Evolutionary conservation across 2,113 vertebrate species (phyloP), one percentile per base, ranked within the genome.

Genomic region (Sphyrna mokarran): DNA sequence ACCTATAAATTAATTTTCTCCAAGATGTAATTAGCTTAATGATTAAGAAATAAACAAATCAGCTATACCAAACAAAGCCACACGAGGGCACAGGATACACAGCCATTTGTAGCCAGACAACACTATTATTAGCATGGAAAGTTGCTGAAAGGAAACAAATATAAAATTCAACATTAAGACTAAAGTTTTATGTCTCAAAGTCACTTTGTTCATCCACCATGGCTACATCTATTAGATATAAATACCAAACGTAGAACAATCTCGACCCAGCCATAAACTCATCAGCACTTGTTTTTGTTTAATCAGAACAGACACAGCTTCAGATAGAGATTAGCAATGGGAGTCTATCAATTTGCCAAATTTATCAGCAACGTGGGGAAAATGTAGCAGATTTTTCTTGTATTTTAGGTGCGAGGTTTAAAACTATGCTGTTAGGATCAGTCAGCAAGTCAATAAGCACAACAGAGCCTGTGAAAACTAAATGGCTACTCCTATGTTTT

Each of bases 21-120:
- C 69, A 54, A 72, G 40, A 33, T 68, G 9, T 37, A 66, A 66
- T 93, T 37, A 93, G 63, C n/a, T 1, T n/a, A 1, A 7, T 37
- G 8, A 66, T 91, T 20, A 91, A 91, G 63, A 37, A 68, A 68
- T 9, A 93, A 20, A 9, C 22, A 70, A 95, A 8, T 69, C 3
- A 54, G 37, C 69, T 72, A 95, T 76, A 76, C 94, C 94, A 95
- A 2, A 29, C 40, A 29, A 95, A 95, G 2, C 69, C 94, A 95
- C 94, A 95, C 29, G 66, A 72, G 94, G 94, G 94, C 94, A 72
- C 68, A 14, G 54, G 94, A 48, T 72, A 76, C 94, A 95, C 68
- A 76, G 94, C 43, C 22, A 95, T 72, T 72, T 95, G 22, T 16
- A 2, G 23, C 43, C 48, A 95, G 14, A 95, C 61, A 9, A 8